These are phyloP conservation scores for Onthophagus taurus DNA, from an alignment of 1,140 invertebrate species.

Conservation along the genomic window DNA sequence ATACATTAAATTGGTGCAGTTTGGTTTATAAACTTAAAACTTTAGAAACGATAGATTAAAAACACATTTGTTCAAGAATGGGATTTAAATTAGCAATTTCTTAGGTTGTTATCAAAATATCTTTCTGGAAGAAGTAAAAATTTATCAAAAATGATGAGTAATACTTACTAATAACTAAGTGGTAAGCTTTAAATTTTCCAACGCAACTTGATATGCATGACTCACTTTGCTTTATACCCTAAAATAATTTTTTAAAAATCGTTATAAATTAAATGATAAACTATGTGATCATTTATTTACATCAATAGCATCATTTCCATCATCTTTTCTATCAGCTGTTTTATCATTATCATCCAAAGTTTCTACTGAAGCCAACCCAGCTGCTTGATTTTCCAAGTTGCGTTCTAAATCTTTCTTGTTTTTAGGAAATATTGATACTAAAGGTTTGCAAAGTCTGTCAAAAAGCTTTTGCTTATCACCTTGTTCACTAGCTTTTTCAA, in stretches of 20 bases:
- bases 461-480: conserved; percentile 42
- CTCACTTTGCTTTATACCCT: neutral
- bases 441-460: conserved; percentile 52
- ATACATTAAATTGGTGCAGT: too few relatives aligned
- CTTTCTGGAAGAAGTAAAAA: too few relatives aligned
- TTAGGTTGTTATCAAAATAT: too few relatives aligned
- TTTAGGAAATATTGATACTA: conserved; percentile 50
- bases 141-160: too few relatives aligned
- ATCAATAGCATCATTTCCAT: conserved; percentile 57
- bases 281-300: conserved; percentile 34
- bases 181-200: neutral
- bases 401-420: conserved; percentile 29
- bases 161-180: too few relatives aligned
- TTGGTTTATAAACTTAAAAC: too few relatives aligned
- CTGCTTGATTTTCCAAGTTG: conserved; percentile 31
- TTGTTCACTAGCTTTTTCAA: conserved; percentile 23
- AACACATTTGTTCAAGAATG: too few relatives aligned
- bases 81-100: too few relatives aligned
- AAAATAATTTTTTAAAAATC: neutral
- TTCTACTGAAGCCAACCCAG: conserved; percentile 64
- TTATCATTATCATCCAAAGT: conserved; percentile 57
- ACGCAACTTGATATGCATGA: neutral
- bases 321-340: conserved; percentile 47
- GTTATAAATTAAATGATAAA: too few relatives aligned
- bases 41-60: too few relatives aligned